Percentiles rank a stretch among this genome's conserved stretches.
Conservation (phyloP, 2,888 invertebrate species). For the Thymelicus sylvestris region DNA sequence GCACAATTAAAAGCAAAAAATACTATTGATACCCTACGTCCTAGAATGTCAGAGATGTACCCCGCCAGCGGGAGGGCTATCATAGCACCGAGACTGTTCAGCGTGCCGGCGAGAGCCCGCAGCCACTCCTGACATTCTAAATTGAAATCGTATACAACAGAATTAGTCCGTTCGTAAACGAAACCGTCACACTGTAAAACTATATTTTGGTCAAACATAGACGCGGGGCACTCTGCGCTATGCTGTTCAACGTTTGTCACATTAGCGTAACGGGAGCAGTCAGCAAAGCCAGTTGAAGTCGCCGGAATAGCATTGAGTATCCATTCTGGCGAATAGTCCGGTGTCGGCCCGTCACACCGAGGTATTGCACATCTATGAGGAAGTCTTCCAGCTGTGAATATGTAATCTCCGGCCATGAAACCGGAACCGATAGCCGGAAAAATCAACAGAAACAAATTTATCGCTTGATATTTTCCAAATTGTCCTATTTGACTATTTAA, state of each 20-base stretch:
- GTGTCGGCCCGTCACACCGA: conserved; percentile 61
- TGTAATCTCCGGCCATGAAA: conserved; percentile 72
- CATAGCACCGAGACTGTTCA: conserved; percentile 89
- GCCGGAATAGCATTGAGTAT: conserved; percentile 65
- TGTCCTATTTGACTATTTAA: conserved; percentile 67
- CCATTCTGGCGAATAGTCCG: conserved; percentile 67
- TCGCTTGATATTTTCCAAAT: conserved; percentile 69
- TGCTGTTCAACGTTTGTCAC: conserved; percentile 46
- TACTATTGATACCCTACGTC: conserved; percentile 68
- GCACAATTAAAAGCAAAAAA: conserved; percentile 73
- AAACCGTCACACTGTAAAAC: conserved; percentile 65
- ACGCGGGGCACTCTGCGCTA: conserved; percentile 55
- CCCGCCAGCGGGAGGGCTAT: conserved; percentile 88
- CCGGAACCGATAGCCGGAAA: conserved; percentile 66
- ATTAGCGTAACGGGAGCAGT: conserved; percentile 64
- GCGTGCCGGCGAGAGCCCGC: conserved; percentile 89
- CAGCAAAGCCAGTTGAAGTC: conserved; percentile 63
- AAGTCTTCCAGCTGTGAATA: conserved; percentile 71
- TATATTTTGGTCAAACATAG: conserved; percentile 61
- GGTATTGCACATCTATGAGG: conserved; percentile 68
- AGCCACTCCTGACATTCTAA: conserved; percentile 87
- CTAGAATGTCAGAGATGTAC: conserved; percentile 87
- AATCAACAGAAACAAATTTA: conserved; percentile 61
- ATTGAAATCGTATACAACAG: conserved; percentile 72
- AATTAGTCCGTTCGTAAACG: conserved; percentile 68